These are phyloP conservation scores for Gorsachius magnificus DNA, from an alignment of 2,797 vertebrate species.

Conservation along the genomic window DNA sequence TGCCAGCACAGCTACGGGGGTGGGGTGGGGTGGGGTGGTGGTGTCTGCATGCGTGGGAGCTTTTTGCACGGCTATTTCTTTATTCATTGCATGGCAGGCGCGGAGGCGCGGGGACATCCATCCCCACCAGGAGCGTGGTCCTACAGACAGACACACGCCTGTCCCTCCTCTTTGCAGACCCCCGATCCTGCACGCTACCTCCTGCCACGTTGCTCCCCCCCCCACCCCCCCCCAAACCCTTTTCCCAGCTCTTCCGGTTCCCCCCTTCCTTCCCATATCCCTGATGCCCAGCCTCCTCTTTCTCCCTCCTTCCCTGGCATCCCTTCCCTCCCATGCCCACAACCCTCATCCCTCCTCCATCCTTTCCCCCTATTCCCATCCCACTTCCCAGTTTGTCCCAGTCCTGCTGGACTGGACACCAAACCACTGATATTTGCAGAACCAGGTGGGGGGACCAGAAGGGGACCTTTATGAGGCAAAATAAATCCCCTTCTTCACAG, in stretches of 20 bases:
- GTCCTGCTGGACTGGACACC: rapidly evolving
- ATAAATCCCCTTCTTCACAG: neutral
- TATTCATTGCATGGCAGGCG: neutral
- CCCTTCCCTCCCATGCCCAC: neutral
- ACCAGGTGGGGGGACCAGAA: neutral
- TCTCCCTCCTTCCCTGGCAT: neutral
- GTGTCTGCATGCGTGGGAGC: rapidly evolving
- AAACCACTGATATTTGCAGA: neutral
- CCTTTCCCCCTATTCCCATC: neutral
- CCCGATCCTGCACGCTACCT: neutral
- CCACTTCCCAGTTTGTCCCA: neutral
- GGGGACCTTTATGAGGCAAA: neutral
- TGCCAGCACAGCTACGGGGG: neutral
- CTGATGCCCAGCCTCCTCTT: neutral
- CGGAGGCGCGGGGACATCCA: neutral
- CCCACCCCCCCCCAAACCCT: too few species aligned
- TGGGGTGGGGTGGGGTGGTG: too few species aligned
- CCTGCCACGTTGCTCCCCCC: too few species aligned
- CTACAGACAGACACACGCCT: neutral
- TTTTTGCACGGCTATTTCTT: neutral
- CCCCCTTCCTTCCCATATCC: rapidly evolving
- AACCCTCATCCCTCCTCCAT: neutral
- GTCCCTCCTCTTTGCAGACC: neutral
- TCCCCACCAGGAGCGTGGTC: rapidly evolving
- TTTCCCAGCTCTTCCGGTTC: neutral